Conservation (phyloP, 2,888 invertebrate genomes). For the Patella depressa region DNA sequence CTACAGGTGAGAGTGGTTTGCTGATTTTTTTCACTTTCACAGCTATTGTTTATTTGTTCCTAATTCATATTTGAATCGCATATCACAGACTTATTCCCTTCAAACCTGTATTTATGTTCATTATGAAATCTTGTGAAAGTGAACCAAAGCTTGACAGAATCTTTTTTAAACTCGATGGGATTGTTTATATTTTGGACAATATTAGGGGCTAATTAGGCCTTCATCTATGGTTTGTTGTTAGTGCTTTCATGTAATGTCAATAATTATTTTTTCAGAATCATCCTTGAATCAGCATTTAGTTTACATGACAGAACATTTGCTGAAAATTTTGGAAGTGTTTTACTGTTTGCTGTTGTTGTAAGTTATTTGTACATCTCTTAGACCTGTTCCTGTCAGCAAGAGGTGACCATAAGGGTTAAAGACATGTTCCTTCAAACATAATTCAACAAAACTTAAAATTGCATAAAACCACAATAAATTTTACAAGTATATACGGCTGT, state of each 20-base stretch:
- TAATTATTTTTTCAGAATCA: conserved; percentile 68
- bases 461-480: too few relatives aligned
- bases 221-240: not conserved
- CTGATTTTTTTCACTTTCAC: too few relatives aligned
- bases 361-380: conserved; percentile 43
- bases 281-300: conserved; percentile 75
- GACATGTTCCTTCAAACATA: too few relatives aligned
- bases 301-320: conserved; percentile 75
- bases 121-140: not conserved
- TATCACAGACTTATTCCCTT: too few relatives aligned
- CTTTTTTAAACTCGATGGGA: not conserved
- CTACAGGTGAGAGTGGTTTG: too few relatives aligned
- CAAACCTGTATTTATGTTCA: too few relatives aligned
- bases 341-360: conserved; percentile 75
- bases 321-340: conserved; percentile 74
- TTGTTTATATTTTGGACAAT: not conserved
- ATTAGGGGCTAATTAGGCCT: not conserved
- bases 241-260: too few relatives aligned
- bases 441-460: too few relatives aligned
- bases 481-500: too few relatives aligned
- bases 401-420: too few relatives aligned
- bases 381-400: not conserved
- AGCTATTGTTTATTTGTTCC: too few relatives aligned
- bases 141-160: not conserved
- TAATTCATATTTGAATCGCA: too few relatives aligned